Evolutionary conservation across 53 echinoderm and acorn worm genomes (phyloP), one percentile per base, ranked within the genome.

Genomic region (Echinarachnius parma): DNA sequence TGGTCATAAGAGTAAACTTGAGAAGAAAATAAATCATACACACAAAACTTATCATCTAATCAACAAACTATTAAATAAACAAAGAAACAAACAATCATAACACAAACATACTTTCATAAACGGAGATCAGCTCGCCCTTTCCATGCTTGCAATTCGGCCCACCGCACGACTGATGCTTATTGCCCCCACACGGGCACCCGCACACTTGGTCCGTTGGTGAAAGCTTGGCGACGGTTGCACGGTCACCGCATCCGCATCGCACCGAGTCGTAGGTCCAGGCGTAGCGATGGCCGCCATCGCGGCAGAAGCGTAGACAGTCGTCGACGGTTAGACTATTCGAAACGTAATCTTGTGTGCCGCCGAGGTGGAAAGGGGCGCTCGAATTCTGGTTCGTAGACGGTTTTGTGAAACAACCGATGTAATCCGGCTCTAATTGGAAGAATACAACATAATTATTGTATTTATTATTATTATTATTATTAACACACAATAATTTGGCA

Each of bases 391-490:
- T n/a, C n/a, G n/a, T n/a, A n/a, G n/a, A n/a, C 9, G 74, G 74
- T 28, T 72, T 72, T 21, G 15, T 25, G 21, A 56, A 72, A 19
- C 74, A 72, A 1, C 74, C 74, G 13, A 72, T 18, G 27, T 72
- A 72, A 22, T 56, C 74, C 4, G 74, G 74, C 20, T 72, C 74
- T n/a, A n/a, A n/a, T n/a, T n/a, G n/a, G n/a, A n/a, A n/a, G n/a
- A n/a, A n/a, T n/a, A n/a, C n/a, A n/a, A n/a, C n/a, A n/a, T n/a
- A n/a, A n/a, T n/a, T n/a, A n/a, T n/a, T n/a, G n/a, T n/a, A n/a
- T n/a, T n/a, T n/a, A n/a, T n/a, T n/a, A n/a, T n/a, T n/a, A n/a
- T n/a, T n/a, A n/a, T n/a, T n/a, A n/a, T n/a, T n/a, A n/a, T n/a
- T n/a, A n/a, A n/a, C n/a, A n/a, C n/a, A n/a, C n/a, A n/a, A n/a